These are phyloP conservation scores for Drusus annulatus DNA, from an alignment of 1,140 invertebrate species.

Conservation along the genomic window DNA sequence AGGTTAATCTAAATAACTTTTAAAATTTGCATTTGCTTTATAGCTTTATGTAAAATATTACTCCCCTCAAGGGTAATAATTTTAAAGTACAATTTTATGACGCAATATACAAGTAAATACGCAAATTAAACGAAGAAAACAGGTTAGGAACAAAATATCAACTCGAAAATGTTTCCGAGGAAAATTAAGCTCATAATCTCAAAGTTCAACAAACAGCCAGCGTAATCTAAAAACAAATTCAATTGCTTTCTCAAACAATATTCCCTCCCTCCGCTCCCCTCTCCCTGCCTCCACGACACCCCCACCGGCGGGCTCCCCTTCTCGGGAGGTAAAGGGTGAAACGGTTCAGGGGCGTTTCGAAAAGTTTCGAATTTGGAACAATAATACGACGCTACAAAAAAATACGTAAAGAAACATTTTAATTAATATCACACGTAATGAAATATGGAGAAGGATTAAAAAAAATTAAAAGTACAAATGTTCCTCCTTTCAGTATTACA, in stretches of 20 bases:
- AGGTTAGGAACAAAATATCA: constrained; percentile 40
- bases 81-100: constrained; percentile 31
- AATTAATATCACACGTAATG: no score
- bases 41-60: constrained; percentile 25
- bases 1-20: constrained; percentile 20
- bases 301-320: background rate
- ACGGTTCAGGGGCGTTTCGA: background rate
- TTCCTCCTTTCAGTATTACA: no score
- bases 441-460: no score
- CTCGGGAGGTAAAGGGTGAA: constrained; percentile 12
- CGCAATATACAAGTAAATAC: constrained; percentile 40
- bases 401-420: no score
- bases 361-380: no score
- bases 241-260: constrained; percentile 49
- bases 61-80: constrained; percentile 23
- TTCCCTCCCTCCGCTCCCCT: background rate
- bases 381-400: no score
- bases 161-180: constrained; percentile 42
- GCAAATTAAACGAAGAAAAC: constrained; percentile 39
- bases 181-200: constrained; percentile 48
- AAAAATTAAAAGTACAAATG: no score
- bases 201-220: constrained; percentile 48
- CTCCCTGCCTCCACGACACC: background rate
- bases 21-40: constrained; percentile 26
- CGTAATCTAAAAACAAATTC: constrained; percentile 50